phyloP scores from a whole-genome alignment of 2,113 vertebrate species.

The Uropsilus gracilis region DNA sequence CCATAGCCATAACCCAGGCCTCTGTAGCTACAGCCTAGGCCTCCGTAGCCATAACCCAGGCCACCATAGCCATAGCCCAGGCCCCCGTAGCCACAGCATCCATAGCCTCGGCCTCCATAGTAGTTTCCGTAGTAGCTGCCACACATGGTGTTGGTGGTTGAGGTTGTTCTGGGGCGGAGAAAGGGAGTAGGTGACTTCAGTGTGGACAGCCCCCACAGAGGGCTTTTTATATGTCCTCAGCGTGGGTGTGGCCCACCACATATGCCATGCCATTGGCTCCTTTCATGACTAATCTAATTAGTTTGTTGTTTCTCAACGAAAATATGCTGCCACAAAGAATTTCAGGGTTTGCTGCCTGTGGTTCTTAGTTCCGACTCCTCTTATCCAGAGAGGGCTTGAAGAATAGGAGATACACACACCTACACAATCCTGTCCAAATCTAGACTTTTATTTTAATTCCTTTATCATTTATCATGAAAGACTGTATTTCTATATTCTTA shows the following conservation, averaged over 20 bases:
- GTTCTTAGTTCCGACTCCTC: neutral
- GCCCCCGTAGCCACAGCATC: neutral
- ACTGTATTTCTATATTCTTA: neutral
- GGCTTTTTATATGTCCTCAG: neutral
- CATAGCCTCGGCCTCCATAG: neutral
- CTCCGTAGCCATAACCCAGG: neutral
- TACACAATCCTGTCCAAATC: neutral
- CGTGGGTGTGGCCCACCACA: neutral
- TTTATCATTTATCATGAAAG: neutral
- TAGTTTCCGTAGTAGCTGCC: slow-evolving; percentile 41
- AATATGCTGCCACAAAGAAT: neutral
- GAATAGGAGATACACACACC: neutral
- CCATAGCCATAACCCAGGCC: neutral
- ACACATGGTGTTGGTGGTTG: slow-evolving; percentile 16
- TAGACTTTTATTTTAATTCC: neutral
- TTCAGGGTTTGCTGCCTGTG: neutral
- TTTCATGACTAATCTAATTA: slow-evolving; percentile 4
- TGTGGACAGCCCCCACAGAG: neutral
- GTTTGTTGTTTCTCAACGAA: neutral
- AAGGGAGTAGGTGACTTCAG: neutral
- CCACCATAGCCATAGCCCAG: neutral
- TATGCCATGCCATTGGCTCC: neutral
- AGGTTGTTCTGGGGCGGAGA: neutral
- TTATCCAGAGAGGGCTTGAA: neutral
- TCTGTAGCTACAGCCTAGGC: neutral